Evolutionary conservation across 2,888 invertebrate genomes (phyloP).

Genomic region (Helicoverpa assulta): DNA sequence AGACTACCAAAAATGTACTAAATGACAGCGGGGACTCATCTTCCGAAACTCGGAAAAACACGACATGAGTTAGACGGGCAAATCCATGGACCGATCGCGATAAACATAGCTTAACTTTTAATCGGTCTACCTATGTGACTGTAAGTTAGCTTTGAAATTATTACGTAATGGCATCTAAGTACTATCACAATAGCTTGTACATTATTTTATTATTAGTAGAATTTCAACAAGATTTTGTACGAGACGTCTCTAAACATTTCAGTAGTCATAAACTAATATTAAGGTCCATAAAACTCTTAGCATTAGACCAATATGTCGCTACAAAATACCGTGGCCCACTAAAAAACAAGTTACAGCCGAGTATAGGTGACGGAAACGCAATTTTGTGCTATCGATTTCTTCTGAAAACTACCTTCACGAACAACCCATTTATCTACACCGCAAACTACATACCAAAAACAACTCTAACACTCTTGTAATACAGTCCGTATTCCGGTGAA

Average conservation of each 20-base stretch:
- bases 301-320: slow-evolving; percentile 42
- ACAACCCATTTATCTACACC: slow-evolving; percentile 46
- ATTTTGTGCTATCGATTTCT: slow-evolving; percentile 80
- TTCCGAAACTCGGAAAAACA: no score
- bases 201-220: no score
- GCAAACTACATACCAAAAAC: slow-evolving; percentile 44
- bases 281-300: background rate
- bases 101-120: no score
- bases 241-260: background rate
- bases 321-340: slow-evolving; percentile 53
- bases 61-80: no score
- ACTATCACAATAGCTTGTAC: no score
- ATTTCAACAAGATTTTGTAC: no score
- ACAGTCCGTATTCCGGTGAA: slow-evolving; percentile 58
- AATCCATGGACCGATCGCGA: no score
- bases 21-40: no score
- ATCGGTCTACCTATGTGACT: no score
- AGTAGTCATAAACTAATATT: background rate
- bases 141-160: no score
- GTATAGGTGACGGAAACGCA: slow-evolving; percentile 76
- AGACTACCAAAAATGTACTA: no score
- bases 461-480: slow-evolving; percentile 51
- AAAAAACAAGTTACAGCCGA: slow-evolving; percentile 66
- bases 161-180: no score
- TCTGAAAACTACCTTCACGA: slow-evolving; percentile 33